A percentile compares a stretch with the other conserved stretches of the same genome.
Evolutionary conservation across 2,888 invertebrate genomes (phyloP).

Genomic region (Seira ritae): DNA sequence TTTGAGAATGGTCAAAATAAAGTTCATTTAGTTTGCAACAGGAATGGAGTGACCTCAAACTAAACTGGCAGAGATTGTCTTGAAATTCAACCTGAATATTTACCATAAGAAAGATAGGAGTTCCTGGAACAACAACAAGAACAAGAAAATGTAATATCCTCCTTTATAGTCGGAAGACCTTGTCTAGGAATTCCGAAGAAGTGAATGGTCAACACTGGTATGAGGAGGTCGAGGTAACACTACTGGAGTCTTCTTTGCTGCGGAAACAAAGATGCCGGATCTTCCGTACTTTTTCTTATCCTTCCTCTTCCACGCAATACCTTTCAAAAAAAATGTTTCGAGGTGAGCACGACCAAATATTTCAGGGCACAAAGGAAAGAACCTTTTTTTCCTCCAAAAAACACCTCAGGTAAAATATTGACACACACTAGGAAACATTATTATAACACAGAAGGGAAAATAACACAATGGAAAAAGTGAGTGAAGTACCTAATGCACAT

Average conservation of each 20-base stretch:
- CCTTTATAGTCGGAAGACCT: neutral
- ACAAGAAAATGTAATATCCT: neutral
- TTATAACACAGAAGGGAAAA: conserved; percentile 22
- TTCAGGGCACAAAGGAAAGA: conserved; percentile 9
- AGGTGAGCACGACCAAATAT: neutral
- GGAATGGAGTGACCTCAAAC: conserved; percentile 16
- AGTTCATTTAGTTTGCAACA: neutral
- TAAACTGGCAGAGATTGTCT: no score
- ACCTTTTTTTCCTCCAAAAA: conserved; percentile 10
- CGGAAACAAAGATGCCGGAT: conserved; percentile 10
- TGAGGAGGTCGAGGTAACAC: neutral
- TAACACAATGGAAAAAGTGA: neutral
- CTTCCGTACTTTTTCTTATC: neutral
- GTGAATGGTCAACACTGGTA: neutral
- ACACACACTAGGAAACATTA: conserved; percentile 9
- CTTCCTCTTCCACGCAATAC: neutral
- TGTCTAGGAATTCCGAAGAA: conserved; percentile 9
- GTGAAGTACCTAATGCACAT: conserved; percentile 10
- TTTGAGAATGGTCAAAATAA: neutral
- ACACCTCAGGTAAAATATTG: conserved; percentile 22
- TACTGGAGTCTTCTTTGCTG: neutral
- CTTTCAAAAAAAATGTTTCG: neutral
- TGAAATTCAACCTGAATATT: neutral
- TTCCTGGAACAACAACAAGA: neutral
- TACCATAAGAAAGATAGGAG: neutral